phyloP scores from a whole-genome alignment of 1,140 invertebrate species.

The Yoshiicerus persimilis region DNA sequence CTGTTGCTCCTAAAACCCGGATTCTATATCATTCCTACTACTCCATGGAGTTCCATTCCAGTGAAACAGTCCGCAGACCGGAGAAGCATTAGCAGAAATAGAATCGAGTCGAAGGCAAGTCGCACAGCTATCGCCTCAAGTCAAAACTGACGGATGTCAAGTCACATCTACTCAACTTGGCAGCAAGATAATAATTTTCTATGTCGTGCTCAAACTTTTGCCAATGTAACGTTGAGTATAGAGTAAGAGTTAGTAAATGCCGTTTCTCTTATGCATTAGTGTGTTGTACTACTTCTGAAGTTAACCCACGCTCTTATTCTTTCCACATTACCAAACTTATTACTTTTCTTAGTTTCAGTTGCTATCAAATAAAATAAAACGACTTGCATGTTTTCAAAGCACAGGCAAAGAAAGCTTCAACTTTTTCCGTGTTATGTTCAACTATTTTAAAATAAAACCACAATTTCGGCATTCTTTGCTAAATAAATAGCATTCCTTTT shows the following conservation, averaged over 20 bases:
- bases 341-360: not conserved
- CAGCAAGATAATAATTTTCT: conserved; percentile 23
- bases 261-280: not conserved
- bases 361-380: not conserved
- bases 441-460: not conserved
- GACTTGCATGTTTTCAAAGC: not conserved
- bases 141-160: conserved; percentile 19
- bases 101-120: not conserved
- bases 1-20: conserved; percentile 6
- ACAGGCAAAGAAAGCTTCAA: not conserved
- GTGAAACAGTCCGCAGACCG: not conserved
- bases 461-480: not conserved
- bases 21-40: not conserved
- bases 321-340: not conserved
- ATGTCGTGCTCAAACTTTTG: conserved; percentile 16
- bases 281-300: not conserved
- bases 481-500: not conserved
- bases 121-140: not conserved
- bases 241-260: not conserved
- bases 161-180: conserved; percentile 15
- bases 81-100: not conserved
- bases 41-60: not conserved
- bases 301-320: not conserved
- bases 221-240: not conserved
- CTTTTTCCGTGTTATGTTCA: conserved; percentile 6